Conservation (phyloP, 2,888 invertebrate species). For the Acanthosoma haemorrhoidale region DNA sequence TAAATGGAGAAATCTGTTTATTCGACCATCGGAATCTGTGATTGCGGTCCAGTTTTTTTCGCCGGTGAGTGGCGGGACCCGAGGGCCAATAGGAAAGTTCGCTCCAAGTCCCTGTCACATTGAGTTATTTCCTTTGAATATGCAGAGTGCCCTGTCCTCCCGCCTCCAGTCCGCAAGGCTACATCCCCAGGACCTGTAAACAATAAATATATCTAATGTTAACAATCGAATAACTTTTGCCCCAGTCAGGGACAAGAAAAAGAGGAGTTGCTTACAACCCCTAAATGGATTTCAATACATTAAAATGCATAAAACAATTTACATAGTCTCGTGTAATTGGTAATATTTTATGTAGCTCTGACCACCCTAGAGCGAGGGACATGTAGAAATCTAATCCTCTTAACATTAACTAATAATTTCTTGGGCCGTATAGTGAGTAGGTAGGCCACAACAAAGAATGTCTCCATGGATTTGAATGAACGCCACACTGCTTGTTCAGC, state of each 20-base stretch:
- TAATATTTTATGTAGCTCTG: background rate
- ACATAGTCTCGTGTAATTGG: background rate
- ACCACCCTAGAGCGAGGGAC: no score
- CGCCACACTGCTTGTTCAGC: no score
- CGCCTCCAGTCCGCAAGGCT: no score
- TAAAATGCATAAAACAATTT: background rate
- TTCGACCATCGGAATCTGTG: no score
- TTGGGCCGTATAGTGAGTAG: background rate
- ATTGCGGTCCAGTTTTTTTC: background rate
- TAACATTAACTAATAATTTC: background rate
- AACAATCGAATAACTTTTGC: no score
- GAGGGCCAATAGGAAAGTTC: background rate
- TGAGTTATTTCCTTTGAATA: background rate
- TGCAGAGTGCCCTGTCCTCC: background rate
- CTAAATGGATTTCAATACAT: constrained; percentile 4
- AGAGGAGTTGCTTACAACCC: background rate
- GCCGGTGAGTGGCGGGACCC: background rate
- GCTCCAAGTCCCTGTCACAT: background rate
- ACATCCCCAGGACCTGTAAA: background rate
- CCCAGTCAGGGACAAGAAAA: background rate
- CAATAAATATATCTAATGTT: constrained; percentile 7
- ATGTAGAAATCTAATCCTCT: background rate
- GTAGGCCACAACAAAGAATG: no score
- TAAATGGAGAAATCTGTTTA: no score
- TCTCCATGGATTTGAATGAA: no score